Evolutionary conservation across 2,888 invertebrate genomes (phyloP), one percentile per base, ranked within the genome.

Genomic region (Thelaira solivaga): DNA sequence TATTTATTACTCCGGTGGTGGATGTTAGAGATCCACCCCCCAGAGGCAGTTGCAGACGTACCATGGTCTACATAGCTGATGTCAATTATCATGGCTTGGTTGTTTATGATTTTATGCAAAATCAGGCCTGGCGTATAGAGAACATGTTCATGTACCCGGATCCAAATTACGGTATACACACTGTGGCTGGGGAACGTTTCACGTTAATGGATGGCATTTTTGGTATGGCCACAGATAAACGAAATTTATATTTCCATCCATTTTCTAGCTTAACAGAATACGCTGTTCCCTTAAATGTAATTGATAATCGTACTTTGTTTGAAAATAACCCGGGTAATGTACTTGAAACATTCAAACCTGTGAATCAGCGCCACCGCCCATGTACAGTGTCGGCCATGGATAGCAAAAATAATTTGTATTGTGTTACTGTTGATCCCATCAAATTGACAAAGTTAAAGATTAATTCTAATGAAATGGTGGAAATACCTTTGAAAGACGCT

Each of bases 301-400:
- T 93, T 8, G 90, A 92, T n/a, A n/a, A n/a, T n/a, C n/a, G n/a
- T n/a, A n/a, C n/a, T n/a, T n/a, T n/a, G n/a, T n/a, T n/a, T n/a
- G 78, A 80, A 0, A 79, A 88, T 0, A 83, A 89, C 55, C 82
- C 88, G 0, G 87, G 88, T 2, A 89, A 90, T 0, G 86, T 88
- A 5, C 88, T 91, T 5, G 85, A 90, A 67, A 86, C 90, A 29
- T 93, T 93, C 82, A 87, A 88, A 36, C 83, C 91, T 41, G 90
- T 92, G 81, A 88, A 90, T 57, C 86, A 88, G 71, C 89, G 91
- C 64, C 91, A 94, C 57, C 92, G 92, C 6, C 94, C 95, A 86
- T 90, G 93, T n/a, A 94, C 93, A 2, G 93, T 94, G 0, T 91
- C 94, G 86, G 94, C 92, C 0, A 92, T 94, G 84, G 88, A 88